These are phyloP conservation scores for Arctocebus calabarensis DNA, from an alignment of 2,797 vertebrate genomes.

Conservation along the genomic window DNA sequence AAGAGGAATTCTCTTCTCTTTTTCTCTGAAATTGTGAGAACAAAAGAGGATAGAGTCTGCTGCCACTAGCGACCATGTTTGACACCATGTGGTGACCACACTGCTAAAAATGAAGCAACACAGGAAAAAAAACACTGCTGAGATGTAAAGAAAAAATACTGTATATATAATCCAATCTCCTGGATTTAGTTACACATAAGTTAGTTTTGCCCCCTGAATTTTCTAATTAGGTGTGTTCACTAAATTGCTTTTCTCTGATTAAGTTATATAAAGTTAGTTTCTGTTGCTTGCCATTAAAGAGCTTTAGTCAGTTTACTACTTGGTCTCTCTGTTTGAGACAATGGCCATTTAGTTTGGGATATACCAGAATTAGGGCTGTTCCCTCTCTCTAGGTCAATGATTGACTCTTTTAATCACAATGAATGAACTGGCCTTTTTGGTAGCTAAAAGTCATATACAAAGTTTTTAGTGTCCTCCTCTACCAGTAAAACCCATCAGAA, in stretches of 20 bases:
- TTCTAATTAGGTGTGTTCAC: not conserved
- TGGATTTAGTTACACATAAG: not conserved
- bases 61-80: not conserved
- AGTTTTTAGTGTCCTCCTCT: not conserved
- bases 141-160: not conserved
- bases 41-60: not conserved
- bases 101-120: not conserved
- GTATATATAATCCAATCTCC: not conserved
- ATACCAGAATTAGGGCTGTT: not conserved
- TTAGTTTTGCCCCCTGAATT: not conserved
- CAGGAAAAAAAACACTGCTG: not conserved
- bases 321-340: not conserved
- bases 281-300: not conserved
- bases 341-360: not conserved
- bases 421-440: not conserved
- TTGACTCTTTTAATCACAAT: not conserved
- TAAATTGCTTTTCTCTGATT: not conserved
- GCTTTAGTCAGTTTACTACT: not conserved
- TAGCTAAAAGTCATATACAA: not conserved
- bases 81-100: not conserved
- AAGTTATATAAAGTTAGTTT: not conserved
- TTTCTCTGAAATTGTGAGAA: constrained; percentile 31
- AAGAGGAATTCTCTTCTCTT: not conserved
- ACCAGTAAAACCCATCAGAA: not conserved
- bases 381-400: not conserved